phyloP scores from a whole-genome alignment of 2,113 vertebrate species.

The Ciconia stormi region DNA sequence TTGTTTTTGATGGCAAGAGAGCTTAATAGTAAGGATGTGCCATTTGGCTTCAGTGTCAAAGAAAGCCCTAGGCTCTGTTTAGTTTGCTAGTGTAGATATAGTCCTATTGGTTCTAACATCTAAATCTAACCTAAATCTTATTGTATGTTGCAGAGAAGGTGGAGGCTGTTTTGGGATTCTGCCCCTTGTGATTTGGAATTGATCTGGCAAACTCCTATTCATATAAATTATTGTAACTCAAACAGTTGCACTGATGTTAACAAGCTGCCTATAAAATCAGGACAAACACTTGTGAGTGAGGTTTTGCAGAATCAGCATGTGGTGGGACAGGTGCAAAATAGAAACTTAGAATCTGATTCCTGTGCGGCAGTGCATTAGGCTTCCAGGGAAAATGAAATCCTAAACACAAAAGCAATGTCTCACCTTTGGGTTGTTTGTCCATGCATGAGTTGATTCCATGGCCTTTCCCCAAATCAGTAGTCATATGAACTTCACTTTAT shows the following conservation, averaged over 20 bases:
- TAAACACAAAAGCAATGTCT: neutral
- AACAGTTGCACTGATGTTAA: neutral
- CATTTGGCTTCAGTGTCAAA: conserved; percentile 37
- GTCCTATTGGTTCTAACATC: neutral
- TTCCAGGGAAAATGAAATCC: neutral
- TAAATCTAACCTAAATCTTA: neutral
- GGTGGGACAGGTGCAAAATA: neutral
- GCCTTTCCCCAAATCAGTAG: neutral
- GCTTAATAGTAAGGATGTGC: conserved; percentile 26
- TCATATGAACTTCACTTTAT: neutral
- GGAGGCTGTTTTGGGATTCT: neutral
- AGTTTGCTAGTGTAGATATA: neutral
- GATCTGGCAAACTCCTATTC: neutral
- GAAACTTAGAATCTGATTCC: neutral
- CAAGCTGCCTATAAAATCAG: neutral
- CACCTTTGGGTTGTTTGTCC: neutral
- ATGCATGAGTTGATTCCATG: neutral
- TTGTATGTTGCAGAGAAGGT: neutral
- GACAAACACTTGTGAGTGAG: neutral
- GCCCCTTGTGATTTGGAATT: neutral
- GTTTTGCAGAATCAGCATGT: neutral
- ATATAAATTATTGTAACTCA: neutral
- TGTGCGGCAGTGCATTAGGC: fast-evolving
- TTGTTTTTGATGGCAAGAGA: conserved; percentile 45
- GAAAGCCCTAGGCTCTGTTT: conserved; percentile 2